Evolutionary conservation across 2,113 vertebrate species (phyloP).

Genomic region (Fregetta grallaria): DNA sequence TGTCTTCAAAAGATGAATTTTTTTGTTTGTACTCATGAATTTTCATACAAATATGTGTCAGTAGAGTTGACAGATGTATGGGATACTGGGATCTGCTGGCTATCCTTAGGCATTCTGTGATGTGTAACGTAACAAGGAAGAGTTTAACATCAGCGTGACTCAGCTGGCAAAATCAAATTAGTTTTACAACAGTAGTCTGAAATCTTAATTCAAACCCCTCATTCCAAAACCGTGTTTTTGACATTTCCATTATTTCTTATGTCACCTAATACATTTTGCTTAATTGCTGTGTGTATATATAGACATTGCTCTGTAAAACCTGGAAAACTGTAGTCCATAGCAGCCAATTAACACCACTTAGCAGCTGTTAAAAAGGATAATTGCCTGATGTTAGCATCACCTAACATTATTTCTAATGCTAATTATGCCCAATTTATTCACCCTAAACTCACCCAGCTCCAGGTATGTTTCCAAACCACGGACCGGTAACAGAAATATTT

Average conservation of each 20-base stretch:
- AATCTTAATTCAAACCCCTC: not conserved
- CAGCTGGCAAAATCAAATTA: not conserved
- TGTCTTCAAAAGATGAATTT: not conserved
- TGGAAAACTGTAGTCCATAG: not conserved
- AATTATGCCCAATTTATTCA: conserved; percentile 24
- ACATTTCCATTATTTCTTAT: not conserved
- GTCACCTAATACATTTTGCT: not conserved
- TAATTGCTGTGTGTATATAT: not conserved
- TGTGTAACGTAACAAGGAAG: fast-evolving
- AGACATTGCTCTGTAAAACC: not conserved
- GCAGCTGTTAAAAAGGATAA: conserved; percentile 52
- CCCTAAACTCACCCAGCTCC: not conserved
- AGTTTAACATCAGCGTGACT: not conserved
- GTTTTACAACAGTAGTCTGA: not conserved
- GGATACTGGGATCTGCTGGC: fast-evolving
- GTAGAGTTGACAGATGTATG: not conserved
- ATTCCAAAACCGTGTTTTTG: not conserved
- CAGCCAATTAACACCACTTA: conserved; percentile 61
- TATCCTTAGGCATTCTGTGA: not conserved
- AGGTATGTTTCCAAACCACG: not conserved
- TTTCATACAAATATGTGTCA: not conserved
- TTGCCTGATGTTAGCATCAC: conserved; percentile 38
- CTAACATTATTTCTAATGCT: conserved; percentile 1
- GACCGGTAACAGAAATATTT: not conserved
- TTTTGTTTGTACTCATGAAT: fast-evolving